These are phyloP conservation scores for Scalopus aquaticus DNA, from an alignment of 2,113 vertebrate genomes.

Conservation along the genomic window DNA sequence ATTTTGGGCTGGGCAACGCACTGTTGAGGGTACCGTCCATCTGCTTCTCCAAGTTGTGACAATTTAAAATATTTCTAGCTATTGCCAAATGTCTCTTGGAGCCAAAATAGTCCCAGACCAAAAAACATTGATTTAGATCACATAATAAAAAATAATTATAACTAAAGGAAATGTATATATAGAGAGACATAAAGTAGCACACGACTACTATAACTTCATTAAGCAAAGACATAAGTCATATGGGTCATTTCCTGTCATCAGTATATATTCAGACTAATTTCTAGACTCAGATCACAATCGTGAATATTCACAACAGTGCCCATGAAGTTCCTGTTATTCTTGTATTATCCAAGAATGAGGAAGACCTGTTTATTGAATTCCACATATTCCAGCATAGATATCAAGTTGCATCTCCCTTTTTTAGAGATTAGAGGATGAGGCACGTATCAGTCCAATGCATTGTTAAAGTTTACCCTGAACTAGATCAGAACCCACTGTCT, in stretches of 20 bases:
- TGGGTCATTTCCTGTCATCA: not conserved
- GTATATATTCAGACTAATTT: not conserved
- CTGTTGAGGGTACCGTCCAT: not conserved
- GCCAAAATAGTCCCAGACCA: not conserved
- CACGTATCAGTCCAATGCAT: rapidly evolving
- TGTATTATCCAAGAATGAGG: not conserved
- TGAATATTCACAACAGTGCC: not conserved
- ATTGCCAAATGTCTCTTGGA: not conserved
- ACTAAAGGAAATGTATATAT: not conserved
- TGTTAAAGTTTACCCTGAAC: not conserved
- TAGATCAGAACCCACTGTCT: not conserved
- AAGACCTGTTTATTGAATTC: not conserved
- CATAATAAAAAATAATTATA: not conserved
- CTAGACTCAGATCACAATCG: not conserved
- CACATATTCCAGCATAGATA: too few relatives aligned
- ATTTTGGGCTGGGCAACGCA: not conserved
- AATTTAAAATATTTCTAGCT: not conserved
- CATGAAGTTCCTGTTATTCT: not conserved
- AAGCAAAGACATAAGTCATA: not conserved
- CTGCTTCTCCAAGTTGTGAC: too few relatives aligned
- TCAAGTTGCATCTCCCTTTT: not conserved
- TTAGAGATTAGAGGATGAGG: not conserved
- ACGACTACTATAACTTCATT: not conserved
- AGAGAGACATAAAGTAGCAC: not conserved
- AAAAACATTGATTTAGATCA: not conserved